Evolutionary conservation across 2,113 vertebrate species (phyloP), one percentile per base, ranked within the genome.

Genomic region (Ginglymostoma cirratum): DNA sequence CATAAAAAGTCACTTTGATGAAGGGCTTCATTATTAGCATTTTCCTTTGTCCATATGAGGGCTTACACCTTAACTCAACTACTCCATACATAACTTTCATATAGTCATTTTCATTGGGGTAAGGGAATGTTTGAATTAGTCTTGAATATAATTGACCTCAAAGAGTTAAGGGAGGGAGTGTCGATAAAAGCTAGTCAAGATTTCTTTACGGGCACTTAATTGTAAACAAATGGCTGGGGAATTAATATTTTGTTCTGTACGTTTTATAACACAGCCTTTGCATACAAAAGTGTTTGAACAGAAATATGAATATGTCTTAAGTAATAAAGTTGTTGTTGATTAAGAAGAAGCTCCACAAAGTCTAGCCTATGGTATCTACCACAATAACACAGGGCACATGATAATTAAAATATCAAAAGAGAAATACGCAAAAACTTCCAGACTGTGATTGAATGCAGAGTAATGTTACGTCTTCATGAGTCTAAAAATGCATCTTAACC

Each of bases 21-120:
- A 96, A 96, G 96, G 97, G 83, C 96, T 97, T 97, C 97, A 97
- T 98, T 97, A 98, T 98, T 98, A 97, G 97, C 97, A 97, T 97
- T 97, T 96, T 97, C 97, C 97, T 97, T 97, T 96, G 97, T 90
- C 30, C 87, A 90, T n/a, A 34, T 76, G 8, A 96, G 97, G 97
- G 97, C 97, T 96, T 97, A 97, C 96, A 97, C 55, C 76, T 96
- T 96, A 97, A 97, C 97, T 97, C 97, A 97, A 97, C 93, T 97
- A 96, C 96, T 96, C 96, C 97, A 96, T 96, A 45, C 97, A 98
- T 96, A 95, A 97, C 96, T 95, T 95, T 96, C 96, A 96, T 96
- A 95, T 45, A 23, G 96, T 96, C 96, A 65, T 67, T 96, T 96
- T 96, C 14, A n/a, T 4, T 61, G 87, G 87, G 83, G 42, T 48